phyloP scores from a whole-genome alignment of 2,797 vertebrate species.

The Myotis findleyi region DNA sequence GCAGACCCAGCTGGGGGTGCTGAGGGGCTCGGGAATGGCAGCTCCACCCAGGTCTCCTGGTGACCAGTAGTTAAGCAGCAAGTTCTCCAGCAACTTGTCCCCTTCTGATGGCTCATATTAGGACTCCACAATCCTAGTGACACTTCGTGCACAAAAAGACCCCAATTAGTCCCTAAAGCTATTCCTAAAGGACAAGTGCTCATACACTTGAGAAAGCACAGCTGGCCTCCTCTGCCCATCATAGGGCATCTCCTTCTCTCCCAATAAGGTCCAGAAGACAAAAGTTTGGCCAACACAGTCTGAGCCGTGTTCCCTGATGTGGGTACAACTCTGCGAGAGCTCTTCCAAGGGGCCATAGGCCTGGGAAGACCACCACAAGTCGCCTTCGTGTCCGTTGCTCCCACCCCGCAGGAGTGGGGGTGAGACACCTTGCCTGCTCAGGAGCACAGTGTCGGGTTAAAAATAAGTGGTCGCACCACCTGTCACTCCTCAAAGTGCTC shows the following conservation, averaged over 20 bases:
- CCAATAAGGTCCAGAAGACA: neutral
- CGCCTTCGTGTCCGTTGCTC: neutral
- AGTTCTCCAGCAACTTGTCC: conserved; percentile 1
- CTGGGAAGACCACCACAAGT: neutral
- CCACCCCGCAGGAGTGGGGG: neutral
- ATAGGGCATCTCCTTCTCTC: neutral
- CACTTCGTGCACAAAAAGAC: conserved; percentile 71
- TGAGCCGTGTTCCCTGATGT: neutral
- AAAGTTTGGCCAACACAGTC: neutral
- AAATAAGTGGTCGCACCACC: neutral
- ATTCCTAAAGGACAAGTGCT: conserved; percentile 33
- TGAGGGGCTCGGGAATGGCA: neutral
- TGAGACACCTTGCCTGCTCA: neutral
- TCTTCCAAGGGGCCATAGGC: neutral
- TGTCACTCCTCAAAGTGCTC: neutral
- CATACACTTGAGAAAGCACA: conserved; percentile 59
- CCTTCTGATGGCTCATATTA: conserved; percentile 74
- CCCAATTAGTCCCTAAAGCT: conserved; percentile 72
- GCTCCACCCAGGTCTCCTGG: conserved; percentile 62
- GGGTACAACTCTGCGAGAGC: neutral
- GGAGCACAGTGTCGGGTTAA: neutral
- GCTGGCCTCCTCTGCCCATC: neutral
- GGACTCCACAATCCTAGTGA: conserved; percentile 63
- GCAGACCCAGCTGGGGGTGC: neutral
- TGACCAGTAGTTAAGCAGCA: conserved; percentile 40